Percentiles rank a stretch among this genome's conserved stretches.
phyloP scores from a whole-genome alignment of 2,113 vertebrate species.

The Rattus norvegicus region GRCr8 NC_086028.1:86448001-86448500 shows the following conservation, averaged over 20 bases:
- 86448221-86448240: constrained; percentile 7
- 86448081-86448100: constrained; percentile 75
- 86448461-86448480: background rate
- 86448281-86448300: background rate
- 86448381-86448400: background rate
- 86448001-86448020: constrained; percentile 36
- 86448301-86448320: background rate
- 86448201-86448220: background rate
- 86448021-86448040: constrained; percentile 31
- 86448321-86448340: background rate
- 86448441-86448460: background rate
- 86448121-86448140: background rate
- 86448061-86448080: constrained; percentile 67
- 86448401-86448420: background rate
- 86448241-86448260: background rate
- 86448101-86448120: background rate
- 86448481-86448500: background rate
- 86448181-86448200: background rate
- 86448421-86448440: background rate
- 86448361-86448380: background rate
- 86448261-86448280: background rate
- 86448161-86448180: background rate
- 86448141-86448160: constrained; percentile 6
- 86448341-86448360: background rate
- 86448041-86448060: constrained; percentile 20